A percentile compares a stretch with the other conserved stretches of the same genome.
Conservation (phyloP, 2,888 invertebrate species). For the Catocala fraxini region DNA sequence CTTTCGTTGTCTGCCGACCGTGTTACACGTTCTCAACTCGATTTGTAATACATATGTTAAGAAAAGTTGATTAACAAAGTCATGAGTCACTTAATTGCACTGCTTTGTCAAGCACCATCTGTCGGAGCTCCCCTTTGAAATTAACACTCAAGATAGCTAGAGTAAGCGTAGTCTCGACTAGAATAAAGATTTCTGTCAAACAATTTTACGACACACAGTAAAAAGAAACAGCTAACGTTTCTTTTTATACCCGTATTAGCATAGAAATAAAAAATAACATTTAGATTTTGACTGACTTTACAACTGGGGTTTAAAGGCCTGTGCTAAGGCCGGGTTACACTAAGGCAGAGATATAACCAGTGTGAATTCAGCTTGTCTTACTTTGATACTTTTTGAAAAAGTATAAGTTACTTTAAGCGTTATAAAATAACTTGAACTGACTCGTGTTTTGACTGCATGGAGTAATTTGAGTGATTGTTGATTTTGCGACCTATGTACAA, state of each 20-base stretch:
- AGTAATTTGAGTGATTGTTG: too few species aligned
- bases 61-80: conserved; percentile 8
- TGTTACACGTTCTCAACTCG: conserved; percentile 17
- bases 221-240: conserved; percentile 27
- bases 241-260: conserved; percentile 20
- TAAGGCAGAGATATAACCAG: not conserved
- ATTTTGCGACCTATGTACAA: too few species aligned
- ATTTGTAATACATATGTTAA: conserved; percentile 28
- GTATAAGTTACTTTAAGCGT: too few species aligned
- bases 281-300: conserved; percentile 19
- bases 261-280: conserved; percentile 30
- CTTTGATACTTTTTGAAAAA: too few species aligned
- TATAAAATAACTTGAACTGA: too few species aligned
- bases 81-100: conserved; percentile 3
- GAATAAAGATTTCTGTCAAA: conserved; percentile 27
- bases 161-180: conserved; percentile 1
- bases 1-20: conserved; percentile 21
- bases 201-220: conserved; percentile 32
- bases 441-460: too few species aligned
- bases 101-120: conserved; percentile 3
- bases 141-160: not conserved
- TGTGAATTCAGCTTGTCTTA: too few species aligned
- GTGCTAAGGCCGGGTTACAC: not conserved
- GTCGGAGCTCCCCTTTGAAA: not conserved
- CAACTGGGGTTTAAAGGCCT: conserved; percentile 11